Conservation (phyloP, 2,797 vertebrate genomes). For the Mallotus villosus region DNA sequence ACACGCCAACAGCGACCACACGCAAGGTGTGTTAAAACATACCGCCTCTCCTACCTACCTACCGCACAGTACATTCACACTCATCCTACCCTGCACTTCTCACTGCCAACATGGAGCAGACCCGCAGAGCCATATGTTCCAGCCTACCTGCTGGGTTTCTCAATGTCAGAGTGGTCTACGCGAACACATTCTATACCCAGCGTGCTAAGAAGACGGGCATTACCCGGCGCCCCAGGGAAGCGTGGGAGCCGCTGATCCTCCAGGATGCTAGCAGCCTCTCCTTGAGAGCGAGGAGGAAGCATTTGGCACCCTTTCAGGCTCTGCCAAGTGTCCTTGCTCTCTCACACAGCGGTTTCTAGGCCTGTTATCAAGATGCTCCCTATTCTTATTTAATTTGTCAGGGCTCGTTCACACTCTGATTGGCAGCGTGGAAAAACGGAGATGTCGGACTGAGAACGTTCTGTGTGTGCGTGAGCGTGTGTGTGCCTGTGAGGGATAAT, state of each 20-base stretch:
- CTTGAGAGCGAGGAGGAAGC: background rate
- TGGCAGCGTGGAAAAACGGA: constrained; percentile 14
- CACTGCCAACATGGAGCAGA: no score
- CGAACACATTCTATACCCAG: background rate
- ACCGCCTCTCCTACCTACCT: background rate
- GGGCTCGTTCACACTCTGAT: background rate
- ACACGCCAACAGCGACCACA: background rate
- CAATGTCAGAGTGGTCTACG: background rate
- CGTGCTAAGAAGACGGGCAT: background rate
- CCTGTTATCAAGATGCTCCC: no score
- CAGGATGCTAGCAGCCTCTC: no score
- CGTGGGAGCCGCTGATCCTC: no score
- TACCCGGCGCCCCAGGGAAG: background rate
- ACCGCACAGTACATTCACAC: background rate
- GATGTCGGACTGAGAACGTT: constrained; percentile 21
- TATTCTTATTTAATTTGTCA: background rate
- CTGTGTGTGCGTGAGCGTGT: constrained; percentile 1
- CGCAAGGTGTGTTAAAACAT: background rate
- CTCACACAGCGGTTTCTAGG: background rate
- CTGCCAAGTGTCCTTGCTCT: background rate
- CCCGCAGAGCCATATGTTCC: constrained; percentile 6
- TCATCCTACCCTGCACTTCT: background rate
- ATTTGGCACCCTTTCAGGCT: background rate
- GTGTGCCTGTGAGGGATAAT: background rate
- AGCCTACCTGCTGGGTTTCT: background rate